These are phyloP conservation scores for Megaceryle maxima DNA, from an alignment of 2,113 vertebrate species.

Conservation along the genomic window DNA sequence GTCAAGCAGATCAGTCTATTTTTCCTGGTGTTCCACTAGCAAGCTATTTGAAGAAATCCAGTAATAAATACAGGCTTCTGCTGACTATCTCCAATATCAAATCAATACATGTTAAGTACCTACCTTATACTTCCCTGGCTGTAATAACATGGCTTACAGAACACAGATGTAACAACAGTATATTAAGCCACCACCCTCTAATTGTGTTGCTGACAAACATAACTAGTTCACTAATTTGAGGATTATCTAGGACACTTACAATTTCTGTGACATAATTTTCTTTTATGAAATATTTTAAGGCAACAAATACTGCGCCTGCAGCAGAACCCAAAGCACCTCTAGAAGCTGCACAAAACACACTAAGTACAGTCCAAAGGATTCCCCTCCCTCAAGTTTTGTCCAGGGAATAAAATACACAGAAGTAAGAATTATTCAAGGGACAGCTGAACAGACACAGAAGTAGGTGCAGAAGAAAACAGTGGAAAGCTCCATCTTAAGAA, in stretches of 20 bases:
- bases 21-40: not conserved
- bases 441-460: not conserved
- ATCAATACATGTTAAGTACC: fast-evolving
- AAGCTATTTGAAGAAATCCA: fast-evolving
- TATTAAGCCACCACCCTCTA: not conserved
- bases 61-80: not conserved
- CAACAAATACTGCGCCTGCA: not conserved
- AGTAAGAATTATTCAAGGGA: not conserved
- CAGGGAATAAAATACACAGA: not conserved
- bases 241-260: not conserved
- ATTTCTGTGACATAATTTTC: not conserved
- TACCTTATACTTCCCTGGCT: not conserved
- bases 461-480: not conserved
- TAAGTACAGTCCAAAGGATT: not conserved
- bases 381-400: not conserved
- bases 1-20: fast-evolving
- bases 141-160: not conserved
- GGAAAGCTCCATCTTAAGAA: not conserved
- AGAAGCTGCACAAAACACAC: not conserved
- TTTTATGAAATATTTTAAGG: not conserved
- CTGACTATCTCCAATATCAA: not conserved
- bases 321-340: not conserved
- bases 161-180: not conserved
- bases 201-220: not conserved
- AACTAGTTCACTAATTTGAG: not conserved